Percentiles rank a stretch among this genome's conserved stretches.
These are phyloP conservation scores for Bruchidius siliquastri DNA, from an alignment of 2,888 invertebrate genomes.

Conservation along the genomic window DNA sequence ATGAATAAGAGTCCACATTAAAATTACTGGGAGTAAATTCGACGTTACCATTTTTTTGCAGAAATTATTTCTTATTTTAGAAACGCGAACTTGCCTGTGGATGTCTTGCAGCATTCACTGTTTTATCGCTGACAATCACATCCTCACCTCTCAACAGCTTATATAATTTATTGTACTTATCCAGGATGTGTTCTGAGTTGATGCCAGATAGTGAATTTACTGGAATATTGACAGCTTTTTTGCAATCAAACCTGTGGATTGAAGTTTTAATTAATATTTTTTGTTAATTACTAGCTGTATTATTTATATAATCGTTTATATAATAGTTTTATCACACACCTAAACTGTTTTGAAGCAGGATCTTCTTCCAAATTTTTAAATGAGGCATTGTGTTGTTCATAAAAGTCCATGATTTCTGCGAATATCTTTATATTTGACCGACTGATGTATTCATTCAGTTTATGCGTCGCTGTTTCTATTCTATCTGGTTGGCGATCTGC, in stretches of 20 bases:
- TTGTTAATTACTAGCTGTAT: no score
- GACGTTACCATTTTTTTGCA: no score
- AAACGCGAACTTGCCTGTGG: slow-evolving; percentile 55
- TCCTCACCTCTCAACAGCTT: slow-evolving; percentile 66
- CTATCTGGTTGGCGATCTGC: slow-evolving; percentile 28
- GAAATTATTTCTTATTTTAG: no score
- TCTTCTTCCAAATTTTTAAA: slow-evolving; percentile 60
- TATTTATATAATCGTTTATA: no score
- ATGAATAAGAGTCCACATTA: no score
- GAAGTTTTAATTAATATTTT: no score
- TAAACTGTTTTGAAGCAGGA: slow-evolving; percentile 63
- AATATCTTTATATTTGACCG: slow-evolving; percentile 54
- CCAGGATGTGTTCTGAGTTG: slow-evolving; percentile 62
- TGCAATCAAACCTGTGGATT: slow-evolving; percentile 64
- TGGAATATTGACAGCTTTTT: slow-evolving; percentile 82
- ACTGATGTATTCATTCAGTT: slow-evolving; percentile 47
- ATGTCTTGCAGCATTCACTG: slow-evolving; percentile 63
- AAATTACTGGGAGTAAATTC: no score
- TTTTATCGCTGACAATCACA: slow-evolving; percentile 59
- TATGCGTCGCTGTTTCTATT: slow-evolving; percentile 15
- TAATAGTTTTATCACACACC: no score
- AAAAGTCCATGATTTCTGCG: slow-evolving; percentile 53
- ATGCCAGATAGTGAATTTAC: slow-evolving; percentile 81
- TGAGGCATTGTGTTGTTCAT: slow-evolving; percentile 55
- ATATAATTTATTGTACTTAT: slow-evolving; percentile 73